phyloP scores from a whole-genome alignment of 2,888 invertebrate genomes.

The Drosophila antonietae region DNA sequence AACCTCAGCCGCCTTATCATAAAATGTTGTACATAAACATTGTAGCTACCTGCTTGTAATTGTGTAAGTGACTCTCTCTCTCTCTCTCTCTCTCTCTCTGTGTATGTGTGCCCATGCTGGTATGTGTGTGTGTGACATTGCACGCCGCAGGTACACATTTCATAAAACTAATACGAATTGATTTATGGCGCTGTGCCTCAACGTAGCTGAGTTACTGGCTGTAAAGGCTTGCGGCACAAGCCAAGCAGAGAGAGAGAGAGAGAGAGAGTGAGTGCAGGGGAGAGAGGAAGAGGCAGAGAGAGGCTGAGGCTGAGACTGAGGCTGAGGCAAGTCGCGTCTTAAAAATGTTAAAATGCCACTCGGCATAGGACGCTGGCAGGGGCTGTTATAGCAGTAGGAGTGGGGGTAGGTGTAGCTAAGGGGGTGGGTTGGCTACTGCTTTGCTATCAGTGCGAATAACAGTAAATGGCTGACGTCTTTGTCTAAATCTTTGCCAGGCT shows the following conservation, averaged over 20 bases:
- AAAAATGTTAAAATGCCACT: slow-evolving; percentile 69
- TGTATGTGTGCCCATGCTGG: slow-evolving; percentile 18
- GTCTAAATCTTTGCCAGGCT: slow-evolving; percentile 71
- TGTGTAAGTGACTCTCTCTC: neutral
- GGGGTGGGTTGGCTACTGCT: slow-evolving; percentile 34
- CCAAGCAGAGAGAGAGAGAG: neutral
- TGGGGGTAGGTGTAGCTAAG: neutral
- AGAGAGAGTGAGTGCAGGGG: neutral
- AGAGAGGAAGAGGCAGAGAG: neutral
- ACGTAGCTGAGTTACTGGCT: slow-evolving; percentile 38
- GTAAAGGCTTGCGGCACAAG: slow-evolving; percentile 68
- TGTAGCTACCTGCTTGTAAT: slow-evolving; percentile 1
- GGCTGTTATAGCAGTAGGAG: neutral
- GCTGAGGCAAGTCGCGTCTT: slow-evolving; percentile 44
- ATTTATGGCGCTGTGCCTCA: slow-evolving; percentile 76
- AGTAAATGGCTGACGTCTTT: slow-evolving; percentile 62
- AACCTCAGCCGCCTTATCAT: neutral
- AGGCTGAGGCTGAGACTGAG: slow-evolving; percentile 12
- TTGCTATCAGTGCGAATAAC: slow-evolving; percentile 65
- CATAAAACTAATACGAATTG: slow-evolving; percentile 84
- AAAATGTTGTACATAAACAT: slow-evolving; percentile 32
- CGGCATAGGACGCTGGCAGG: slow-evolving; percentile 53
- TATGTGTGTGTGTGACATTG: slow-evolving; percentile 29
- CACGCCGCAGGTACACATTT: slow-evolving; percentile 84
- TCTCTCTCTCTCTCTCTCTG: slow-evolving; percentile 14